phyloP scores from a whole-genome alignment of 1,140 invertebrate genomes.

The Habropoda laboriosa region DNA sequence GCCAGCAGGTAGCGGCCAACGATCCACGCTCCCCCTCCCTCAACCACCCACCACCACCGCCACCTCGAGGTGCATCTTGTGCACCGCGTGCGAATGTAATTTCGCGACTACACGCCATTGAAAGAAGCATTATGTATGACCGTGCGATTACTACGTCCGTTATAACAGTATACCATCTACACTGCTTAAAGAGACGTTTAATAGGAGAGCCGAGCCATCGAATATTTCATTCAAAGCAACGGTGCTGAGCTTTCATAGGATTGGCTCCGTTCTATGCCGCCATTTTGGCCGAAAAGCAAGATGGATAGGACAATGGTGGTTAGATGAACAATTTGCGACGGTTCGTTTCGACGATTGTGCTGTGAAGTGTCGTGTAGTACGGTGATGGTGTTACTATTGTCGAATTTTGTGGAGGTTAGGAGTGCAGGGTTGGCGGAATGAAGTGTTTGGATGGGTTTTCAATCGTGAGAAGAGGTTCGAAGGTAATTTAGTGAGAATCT shows the following conservation, averaged over 20 bases:
- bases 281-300: not conserved
- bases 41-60: not conserved
- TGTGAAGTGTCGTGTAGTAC: not conserved
- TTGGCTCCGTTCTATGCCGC: not conserved
- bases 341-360: not conserved
- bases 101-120: conserved; percentile 4
- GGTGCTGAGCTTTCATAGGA: not conserved
- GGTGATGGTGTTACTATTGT: not conserved
- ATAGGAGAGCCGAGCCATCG: conserved; percentile 1
- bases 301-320: not conserved
- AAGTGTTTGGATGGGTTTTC: not conserved
- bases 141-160: not conserved
- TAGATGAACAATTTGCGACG: not conserved
- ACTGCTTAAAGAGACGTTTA: conserved; percentile 5
- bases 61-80: no score
- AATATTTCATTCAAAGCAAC: conserved; percentile 3
- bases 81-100: conserved; percentile 10
- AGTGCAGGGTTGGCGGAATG: not conserved
- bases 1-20: conserved; percentile 10
- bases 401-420: not conserved
- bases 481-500: not conserved
- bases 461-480: not conserved
- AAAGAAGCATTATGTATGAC: conserved; percentile 12
- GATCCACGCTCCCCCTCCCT: not conserved
- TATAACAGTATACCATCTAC: conserved; percentile 4